These are phyloP conservation scores for Pogonus chalceus DNA, from an alignment of 1,140 invertebrate genomes.

Conservation along the genomic window DNA sequence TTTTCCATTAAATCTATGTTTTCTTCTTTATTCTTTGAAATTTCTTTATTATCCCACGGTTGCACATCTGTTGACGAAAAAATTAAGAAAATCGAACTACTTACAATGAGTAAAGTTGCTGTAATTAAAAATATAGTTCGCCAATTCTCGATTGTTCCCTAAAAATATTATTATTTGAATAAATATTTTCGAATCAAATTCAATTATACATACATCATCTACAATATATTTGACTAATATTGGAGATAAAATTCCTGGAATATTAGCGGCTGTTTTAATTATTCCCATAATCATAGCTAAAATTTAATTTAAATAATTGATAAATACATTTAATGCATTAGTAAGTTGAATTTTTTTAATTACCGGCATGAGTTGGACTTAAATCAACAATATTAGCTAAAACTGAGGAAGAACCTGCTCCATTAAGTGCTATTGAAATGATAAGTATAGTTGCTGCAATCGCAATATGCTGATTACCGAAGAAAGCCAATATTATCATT, in stretches of 20 bases:
- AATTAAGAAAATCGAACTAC: neutral
- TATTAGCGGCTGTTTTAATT: neutral
- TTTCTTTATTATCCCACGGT: neutral
- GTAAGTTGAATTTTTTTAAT: neutral
- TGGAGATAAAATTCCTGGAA: neutral
- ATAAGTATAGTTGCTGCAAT: neutral
- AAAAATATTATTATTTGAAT: neutral
- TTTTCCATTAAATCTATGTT: no score
- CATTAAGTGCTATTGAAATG: neutral
- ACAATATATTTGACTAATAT: neutral
- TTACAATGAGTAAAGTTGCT: neutral
- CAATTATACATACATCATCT: neutral
- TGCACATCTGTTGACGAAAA: neutral
- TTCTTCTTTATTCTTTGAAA: no score
- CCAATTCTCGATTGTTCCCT: neutral
- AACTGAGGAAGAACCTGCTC: neutral
- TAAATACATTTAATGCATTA: neutral
- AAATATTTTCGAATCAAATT: neutral
- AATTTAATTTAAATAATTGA: neutral
- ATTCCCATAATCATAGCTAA: neutral
- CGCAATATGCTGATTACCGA: neutral
- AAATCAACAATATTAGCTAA: neutral
- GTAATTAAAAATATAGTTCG: neutral
- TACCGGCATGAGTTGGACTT: neutral
- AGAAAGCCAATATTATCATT: neutral